phyloP scores from a whole-genome alignment of 2,797 vertebrate genomes.

The Anguilla anguilla region DNA sequence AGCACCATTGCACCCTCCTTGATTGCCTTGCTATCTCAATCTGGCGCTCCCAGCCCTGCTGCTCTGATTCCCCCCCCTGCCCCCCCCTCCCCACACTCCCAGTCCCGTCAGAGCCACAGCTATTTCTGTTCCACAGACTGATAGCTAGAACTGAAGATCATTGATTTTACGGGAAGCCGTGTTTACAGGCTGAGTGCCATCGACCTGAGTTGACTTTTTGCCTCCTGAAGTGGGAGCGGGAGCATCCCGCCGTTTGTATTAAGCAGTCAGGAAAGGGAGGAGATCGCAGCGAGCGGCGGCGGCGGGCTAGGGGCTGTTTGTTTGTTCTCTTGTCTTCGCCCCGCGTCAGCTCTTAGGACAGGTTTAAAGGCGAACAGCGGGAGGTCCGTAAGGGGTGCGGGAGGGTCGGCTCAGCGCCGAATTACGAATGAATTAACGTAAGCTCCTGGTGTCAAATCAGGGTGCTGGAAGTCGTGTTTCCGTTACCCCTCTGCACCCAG shows the following conservation, averaged over 20 bases:
- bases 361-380: background rate
- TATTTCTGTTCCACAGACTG: slow-evolving; percentile 85
- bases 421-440: slow-evolving; percentile 21
- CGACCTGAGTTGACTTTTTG: slow-evolving; percentile 99
- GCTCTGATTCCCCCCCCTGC: slow-evolving; percentile 50
- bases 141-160: slow-evolving; percentile 95
- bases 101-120: slow-evolving; percentile 75
- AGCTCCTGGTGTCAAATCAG: slow-evolving; percentile 6
- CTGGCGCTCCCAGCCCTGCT: slow-evolving; percentile 58
- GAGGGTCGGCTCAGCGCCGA: background rate
- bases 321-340: background rate
- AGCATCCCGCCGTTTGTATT: slow-evolving; percentile 79
- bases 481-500: slow-evolving; percentile 4
- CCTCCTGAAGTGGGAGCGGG: slow-evolving; percentile 84
- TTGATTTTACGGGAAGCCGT: slow-evolving; percentile 99
- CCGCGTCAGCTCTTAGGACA: no score
- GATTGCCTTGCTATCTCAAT: slow-evolving; percentile 57
- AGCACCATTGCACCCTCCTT: slow-evolving; percentile 50
- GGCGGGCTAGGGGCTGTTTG: background rate
- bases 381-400: slow-evolving; percentile 4
- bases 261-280: slow-evolving; percentile 75
- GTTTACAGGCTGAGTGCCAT: slow-evolving; percentile 99
- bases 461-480: background rate
- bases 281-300: slow-evolving; percentile 10
- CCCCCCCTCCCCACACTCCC: slow-evolving; percentile 46